phyloP scores from a whole-genome alignment of 2,797 vertebrate genomes.

The Poecilia gillii region DNA sequence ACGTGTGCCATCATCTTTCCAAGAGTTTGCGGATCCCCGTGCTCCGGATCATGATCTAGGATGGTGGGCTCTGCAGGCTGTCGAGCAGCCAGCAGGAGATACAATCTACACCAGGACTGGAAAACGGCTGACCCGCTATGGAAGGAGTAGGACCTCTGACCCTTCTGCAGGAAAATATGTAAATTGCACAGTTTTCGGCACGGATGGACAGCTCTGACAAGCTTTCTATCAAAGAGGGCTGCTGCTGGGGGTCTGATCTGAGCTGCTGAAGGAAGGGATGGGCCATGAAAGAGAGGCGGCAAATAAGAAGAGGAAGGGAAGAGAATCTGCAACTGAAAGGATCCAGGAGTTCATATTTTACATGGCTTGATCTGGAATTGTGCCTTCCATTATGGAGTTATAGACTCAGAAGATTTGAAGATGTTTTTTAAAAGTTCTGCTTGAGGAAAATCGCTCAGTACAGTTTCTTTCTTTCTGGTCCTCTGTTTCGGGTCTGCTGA shows the following conservation, averaged over 20 bases:
- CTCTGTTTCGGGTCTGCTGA: slow-evolving; percentile 33
- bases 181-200: slow-evolving; percentile 43
- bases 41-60: slow-evolving; percentile 36
- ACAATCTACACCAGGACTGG: slow-evolving; percentile 44
- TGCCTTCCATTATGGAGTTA: slow-evolving; percentile 33
- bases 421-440: slow-evolving; percentile 13
- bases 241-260: slow-evolving; percentile 72
- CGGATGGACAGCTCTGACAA: slow-evolving; percentile 46
- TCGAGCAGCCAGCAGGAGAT: slow-evolving; percentile 14
- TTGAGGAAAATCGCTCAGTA: slow-evolving; percentile 15
- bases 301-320: slow-evolving; percentile 35
- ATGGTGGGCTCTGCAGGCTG: slow-evolving; percentile 19
- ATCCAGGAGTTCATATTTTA: slow-evolving; percentile 43
- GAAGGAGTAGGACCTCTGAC: slow-evolving; percentile 40
- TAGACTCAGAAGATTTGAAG: slow-evolving; percentile 9
- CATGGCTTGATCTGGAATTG: slow-evolving; percentile 21
- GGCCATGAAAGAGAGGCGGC: slow-evolving; percentile 14
- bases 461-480: slow-evolving; percentile 14
- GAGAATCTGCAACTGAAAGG: slow-evolving; percentile 46
- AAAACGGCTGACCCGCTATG: slow-evolving; percentile 32
- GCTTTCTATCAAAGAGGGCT: slow-evolving; percentile 61
- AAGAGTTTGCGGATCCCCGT: slow-evolving; percentile 62
- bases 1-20: slow-evolving; percentile 57
- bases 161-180: slow-evolving; percentile 35
- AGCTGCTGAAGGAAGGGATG: slow-evolving; percentile 73